A percentile compares a stretch with the other conserved stretches of the same genome.
phyloP scores from a whole-genome alignment of 2,888 invertebrate genomes.

The Oxystoma pomonae region DNA sequence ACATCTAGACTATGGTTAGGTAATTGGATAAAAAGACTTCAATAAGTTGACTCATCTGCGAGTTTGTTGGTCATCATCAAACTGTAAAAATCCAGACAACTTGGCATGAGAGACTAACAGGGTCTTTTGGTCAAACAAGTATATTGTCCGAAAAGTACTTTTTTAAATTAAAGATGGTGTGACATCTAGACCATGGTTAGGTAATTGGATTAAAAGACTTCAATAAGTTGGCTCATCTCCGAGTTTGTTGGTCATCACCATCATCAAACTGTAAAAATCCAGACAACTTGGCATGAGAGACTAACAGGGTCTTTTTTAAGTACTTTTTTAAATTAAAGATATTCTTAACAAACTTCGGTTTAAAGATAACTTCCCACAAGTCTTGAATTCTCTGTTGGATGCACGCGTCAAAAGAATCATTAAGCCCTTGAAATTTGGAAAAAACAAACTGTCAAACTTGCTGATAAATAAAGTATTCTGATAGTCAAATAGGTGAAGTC shows the following conservation, averaged over 20 bases:
- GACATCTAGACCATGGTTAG: background rate
- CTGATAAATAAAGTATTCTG: no score
- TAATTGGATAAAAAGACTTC: background rate
- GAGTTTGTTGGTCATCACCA: background rate
- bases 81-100: constrained; percentile 41
- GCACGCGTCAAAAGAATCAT: no score
- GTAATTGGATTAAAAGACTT: background rate
- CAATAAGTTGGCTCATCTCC: background rate
- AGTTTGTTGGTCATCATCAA: constrained; percentile 6
- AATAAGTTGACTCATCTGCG: background rate
- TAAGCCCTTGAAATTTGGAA: no score
- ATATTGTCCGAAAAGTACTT: no score
- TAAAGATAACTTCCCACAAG: no score
- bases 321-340: no score
- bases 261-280: constrained; percentile 39
- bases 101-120: constrained; percentile 26
- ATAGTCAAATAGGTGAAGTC: no score
- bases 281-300: constrained; percentile 33
- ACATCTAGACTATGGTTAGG: background rate
- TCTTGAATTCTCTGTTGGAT: no score
- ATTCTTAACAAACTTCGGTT: no score
- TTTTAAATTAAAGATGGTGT: no score
- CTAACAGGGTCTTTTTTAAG: constrained; percentile 2
- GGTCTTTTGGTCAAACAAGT: no score
- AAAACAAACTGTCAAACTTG: no score